phyloP scores from a whole-genome alignment of 2,797 vertebrate genomes.

The Labroides dimidiatus region DNA sequence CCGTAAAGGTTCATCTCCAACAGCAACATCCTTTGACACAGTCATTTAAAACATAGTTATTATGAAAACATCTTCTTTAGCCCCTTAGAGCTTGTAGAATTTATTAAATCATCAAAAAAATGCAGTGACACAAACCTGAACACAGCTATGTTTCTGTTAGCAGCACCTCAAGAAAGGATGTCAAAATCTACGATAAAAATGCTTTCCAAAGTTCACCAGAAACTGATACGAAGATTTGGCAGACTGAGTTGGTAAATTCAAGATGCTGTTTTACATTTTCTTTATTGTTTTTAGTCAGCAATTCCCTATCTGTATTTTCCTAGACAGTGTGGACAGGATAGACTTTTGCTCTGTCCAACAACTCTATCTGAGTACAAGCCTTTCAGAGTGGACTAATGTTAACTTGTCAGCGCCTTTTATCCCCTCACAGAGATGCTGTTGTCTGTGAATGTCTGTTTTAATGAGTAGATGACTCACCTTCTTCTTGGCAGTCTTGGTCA shows the following conservation, averaged over 20 bases:
- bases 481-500: constrained; percentile 75
- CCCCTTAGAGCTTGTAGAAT: not conserved
- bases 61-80: not conserved
- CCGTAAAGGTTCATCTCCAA: not conserved
- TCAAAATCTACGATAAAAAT: not conserved
- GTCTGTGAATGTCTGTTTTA: constrained; percentile 25
- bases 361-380: not conserved
- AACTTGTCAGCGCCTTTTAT: constrained; percentile 29
- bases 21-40: not conserved
- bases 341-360: not conserved
- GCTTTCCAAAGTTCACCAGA: not conserved
- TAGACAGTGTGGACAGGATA: not conserved
- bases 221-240: not conserved
- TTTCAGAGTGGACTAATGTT: constrained; percentile 2
- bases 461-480: constrained; percentile 79
- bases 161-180: not conserved
- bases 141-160: not conserved
- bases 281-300: not conserved
- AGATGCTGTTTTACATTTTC: not conserved
- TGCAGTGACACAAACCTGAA: not conserved
- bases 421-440: constrained; percentile 29
- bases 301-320: not conserved
- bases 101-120: constrained; percentile 1
- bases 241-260: not conserved
- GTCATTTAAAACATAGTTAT: not conserved